These are phyloP conservation scores for Allygus modestus DNA, from an alignment of 2,888 invertebrate species.

Conservation along the genomic window DNA sequence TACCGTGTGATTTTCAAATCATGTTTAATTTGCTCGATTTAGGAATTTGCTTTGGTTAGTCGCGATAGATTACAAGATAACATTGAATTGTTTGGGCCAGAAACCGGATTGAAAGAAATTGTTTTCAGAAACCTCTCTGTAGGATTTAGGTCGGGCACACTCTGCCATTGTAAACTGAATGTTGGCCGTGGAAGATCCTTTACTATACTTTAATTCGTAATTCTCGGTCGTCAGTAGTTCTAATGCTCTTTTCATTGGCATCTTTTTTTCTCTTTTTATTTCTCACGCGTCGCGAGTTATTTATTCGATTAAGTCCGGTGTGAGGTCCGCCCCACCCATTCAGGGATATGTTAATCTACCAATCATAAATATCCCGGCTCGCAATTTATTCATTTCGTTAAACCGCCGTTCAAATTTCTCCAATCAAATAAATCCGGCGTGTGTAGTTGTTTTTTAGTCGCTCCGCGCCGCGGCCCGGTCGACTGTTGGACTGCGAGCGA, in stretches of 20 bases:
- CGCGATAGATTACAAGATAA: too few species aligned
- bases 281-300: slow-evolving; percentile 30
- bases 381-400: slow-evolving; percentile 60
- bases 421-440: slow-evolving; percentile 54
- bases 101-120: too few species aligned
- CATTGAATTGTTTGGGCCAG: too few species aligned
- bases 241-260: not conserved
- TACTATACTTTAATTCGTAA: too few species aligned
- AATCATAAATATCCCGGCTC: slow-evolving; percentile 47
- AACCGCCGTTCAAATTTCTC: slow-evolving; percentile 59
- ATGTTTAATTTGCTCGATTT: too few species aligned
- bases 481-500: slow-evolving; percentile 12
- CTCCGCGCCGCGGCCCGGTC: not conserved
- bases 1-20: too few species aligned
- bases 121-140: too few species aligned
- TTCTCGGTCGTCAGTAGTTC: not conserved
- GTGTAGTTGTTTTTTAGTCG: slow-evolving; percentile 26
- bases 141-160: too few species aligned
- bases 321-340: slow-evolving; percentile 44
- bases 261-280: not conserved
- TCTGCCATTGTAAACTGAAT: too few species aligned
- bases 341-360: slow-evolving; percentile 52
- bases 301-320: slow-evolving; percentile 47
- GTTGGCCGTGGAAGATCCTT: too few species aligned
- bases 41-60: too few species aligned